Evolutionary conservation across 1,140 invertebrate genomes (phyloP).

Genomic region (Oncopodura yosiiana): DNA sequence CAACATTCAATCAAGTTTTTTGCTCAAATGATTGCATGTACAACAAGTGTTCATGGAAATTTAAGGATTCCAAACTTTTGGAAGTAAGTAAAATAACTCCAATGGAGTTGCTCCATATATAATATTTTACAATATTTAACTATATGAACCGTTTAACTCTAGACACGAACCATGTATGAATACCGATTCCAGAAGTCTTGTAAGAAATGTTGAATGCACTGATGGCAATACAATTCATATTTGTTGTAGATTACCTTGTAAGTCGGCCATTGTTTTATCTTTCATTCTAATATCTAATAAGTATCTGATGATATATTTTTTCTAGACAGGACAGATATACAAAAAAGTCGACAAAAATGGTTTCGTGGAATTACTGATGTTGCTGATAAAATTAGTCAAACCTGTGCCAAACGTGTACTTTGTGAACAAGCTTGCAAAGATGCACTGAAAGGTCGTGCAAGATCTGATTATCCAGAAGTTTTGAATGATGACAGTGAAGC

Average conservation of each 20-base stretch:
- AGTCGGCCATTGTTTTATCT: neutral
- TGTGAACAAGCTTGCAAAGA: neutral
- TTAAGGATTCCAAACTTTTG: neutral
- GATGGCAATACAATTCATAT: neutral
- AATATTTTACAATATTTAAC: neutral
- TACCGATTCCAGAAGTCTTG: neutral
- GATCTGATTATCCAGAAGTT: neutral
- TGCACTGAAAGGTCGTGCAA: neutral
- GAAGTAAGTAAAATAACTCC: neutral
- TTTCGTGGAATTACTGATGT: neutral
- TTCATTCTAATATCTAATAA: neutral
- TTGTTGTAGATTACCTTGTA: neutral
- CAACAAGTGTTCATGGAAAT: neutral
- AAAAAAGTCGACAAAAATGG: conserved; percentile 4
- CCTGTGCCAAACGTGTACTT: neutral
- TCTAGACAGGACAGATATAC: neutral
- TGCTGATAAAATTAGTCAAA: neutral
- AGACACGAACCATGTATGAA: neutral
- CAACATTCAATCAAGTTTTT: neutral
- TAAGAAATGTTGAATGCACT: neutral
- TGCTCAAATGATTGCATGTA: neutral
- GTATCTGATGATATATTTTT: neutral
- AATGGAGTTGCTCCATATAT: too few relatives aligned
- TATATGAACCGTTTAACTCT: neutral
- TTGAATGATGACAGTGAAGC: neutral